Conservation (phyloP, 1,140 invertebrate genomes). For the Neodiprion lecontei region DNA sequence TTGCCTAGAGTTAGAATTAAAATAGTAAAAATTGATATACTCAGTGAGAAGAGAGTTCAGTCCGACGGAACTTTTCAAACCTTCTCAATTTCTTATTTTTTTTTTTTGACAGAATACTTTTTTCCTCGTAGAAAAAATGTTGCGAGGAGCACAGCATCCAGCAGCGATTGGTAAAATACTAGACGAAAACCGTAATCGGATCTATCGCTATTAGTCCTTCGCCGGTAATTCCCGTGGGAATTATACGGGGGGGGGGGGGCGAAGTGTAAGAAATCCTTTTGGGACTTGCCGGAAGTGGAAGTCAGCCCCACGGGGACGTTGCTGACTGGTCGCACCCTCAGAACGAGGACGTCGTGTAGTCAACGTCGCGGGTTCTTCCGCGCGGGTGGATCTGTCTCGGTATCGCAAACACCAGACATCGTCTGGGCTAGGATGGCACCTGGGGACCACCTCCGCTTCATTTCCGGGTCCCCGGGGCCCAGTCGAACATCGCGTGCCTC, state of each 20-base stretch:
- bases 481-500: not conserved
- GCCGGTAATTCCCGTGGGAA: constrained; percentile 59
- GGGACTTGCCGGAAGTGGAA: constrained; percentile 32
- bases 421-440: not conserved
- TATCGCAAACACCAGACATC: constrained; percentile 9
- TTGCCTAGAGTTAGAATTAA: no score
- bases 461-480: constrained; percentile 17
- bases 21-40: no score
- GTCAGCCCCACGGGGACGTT: constrained; percentile 45
- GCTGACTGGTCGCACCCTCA: constrained; percentile 48
- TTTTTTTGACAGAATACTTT: no score
- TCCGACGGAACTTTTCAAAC: no score
- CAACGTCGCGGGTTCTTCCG: constrained; percentile 20
- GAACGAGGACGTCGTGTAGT: constrained; percentile 28
- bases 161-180: no score
- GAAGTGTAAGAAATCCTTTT: constrained; percentile 25
- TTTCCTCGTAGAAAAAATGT: no score
- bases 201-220: constrained; percentile 47
- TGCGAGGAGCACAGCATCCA: no score
- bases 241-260: constrained; percentile 36
- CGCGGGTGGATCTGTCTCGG: constrained; percentile 26
- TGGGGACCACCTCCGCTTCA: constrained; percentile 11
- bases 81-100: no score
- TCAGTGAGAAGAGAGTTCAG: no score
- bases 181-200: not conserved